A percentile compares a stretch with the other conserved stretches of the same genome.
phyloP scores from a whole-genome alignment of 2,797 vertebrate genomes.

The Pipistrellus pygmaeus region DNA sequence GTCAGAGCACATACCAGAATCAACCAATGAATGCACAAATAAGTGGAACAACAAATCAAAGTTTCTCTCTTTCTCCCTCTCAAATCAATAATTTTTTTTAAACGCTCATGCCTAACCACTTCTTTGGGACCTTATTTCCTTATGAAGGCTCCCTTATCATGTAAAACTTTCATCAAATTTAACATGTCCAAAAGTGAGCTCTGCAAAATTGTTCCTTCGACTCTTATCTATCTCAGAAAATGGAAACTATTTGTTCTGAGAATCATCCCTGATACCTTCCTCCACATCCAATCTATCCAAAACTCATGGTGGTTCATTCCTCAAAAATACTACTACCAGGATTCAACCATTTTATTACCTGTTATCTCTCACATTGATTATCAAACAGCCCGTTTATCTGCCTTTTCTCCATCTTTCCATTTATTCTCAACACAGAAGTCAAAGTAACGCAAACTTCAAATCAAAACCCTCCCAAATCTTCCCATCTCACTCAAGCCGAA shows the following conservation, averaged over 20 bases:
- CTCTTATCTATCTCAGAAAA: background rate
- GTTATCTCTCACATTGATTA: background rate
- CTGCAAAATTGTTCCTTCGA: background rate
- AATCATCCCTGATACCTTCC: background rate
- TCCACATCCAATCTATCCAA: background rate
- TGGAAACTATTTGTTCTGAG: slow-evolving; percentile 17
- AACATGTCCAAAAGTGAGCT: background rate
- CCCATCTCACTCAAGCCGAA: background rate
- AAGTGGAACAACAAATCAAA: background rate
- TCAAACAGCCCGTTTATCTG: background rate
- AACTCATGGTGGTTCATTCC: background rate
- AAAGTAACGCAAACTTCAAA: slow-evolving; percentile 47
- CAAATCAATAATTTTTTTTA: background rate
- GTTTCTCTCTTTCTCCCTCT: background rate
- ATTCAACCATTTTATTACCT: slow-evolving; percentile 15
- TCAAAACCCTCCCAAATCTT: slow-evolving; percentile 47
- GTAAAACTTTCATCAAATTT: background rate
- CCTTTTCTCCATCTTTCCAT: background rate
- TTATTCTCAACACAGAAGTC: slow-evolving; percentile 28
- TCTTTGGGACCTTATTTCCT: background rate
- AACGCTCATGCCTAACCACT: background rate
- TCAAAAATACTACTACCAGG: slow-evolving; percentile 33
- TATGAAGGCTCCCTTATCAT: background rate
- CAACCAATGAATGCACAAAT: background rate
- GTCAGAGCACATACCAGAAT: background rate